These are phyloP conservation scores for Danio aesculapii DNA, from an alignment of 2,797 vertebrate genomes.

Conservation along the genomic window DNA sequence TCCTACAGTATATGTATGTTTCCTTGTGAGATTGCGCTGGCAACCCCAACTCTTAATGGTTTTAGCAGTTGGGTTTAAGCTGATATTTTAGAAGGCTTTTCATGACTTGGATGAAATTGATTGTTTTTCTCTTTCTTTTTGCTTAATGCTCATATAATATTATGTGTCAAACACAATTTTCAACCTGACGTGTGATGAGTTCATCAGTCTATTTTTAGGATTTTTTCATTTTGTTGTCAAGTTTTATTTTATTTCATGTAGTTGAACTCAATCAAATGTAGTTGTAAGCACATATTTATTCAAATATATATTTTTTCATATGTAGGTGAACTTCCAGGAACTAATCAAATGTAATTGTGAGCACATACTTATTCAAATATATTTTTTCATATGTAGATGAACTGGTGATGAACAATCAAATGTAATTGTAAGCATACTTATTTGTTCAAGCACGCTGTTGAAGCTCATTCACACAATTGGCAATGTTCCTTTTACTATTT, in stretches of 20 bases:
- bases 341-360: background rate
- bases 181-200: slow-evolving; percentile 2
- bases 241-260: background rate
- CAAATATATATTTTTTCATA: background rate
- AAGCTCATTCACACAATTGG: background rate
- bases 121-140: no score
- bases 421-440: background rate
- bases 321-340: background rate
- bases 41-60: background rate
- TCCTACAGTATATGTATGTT: no score
- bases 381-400: background rate
- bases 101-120: background rate
- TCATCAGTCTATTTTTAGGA: background rate
- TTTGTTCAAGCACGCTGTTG: background rate
- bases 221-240: background rate
- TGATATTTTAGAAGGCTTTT: background rate
- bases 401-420: no score
- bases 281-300: background rate
- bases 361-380: background rate
- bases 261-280: background rate
- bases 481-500: background rate
- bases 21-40: no score
- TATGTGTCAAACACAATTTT: background rate
- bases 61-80: background rate
- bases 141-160: background rate